Conservation (phyloP, 2,113 vertebrate species). For the Gulo gulo region DNA sequence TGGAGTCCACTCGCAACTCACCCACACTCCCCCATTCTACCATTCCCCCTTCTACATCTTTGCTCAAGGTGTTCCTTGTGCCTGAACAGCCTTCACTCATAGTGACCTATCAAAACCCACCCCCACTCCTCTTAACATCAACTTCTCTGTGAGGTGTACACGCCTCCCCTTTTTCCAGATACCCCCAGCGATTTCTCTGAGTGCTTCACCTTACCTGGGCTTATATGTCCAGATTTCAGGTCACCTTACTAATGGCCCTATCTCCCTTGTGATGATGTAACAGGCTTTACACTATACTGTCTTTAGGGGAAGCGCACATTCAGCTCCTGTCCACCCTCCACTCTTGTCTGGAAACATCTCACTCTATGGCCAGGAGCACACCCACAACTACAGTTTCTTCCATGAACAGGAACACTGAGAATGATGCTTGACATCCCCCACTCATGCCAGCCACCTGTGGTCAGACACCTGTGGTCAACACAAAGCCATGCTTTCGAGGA, state of each 20-base stretch:
- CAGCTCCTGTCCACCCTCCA: not conserved
- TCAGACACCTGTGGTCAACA: not conserved
- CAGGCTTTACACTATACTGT: too few relatives aligned
- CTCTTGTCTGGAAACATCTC: not conserved
- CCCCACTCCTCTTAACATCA: not conserved
- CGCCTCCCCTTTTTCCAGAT: not conserved
- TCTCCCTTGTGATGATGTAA: not conserved
- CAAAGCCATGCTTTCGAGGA: not conserved
- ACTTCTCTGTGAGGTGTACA: not conserved
- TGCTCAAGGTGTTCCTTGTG: not conserved
- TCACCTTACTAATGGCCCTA: not conserved
- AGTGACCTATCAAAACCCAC: not conserved
- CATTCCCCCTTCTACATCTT: not conserved
- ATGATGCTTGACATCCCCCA: not conserved
- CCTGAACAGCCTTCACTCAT: not conserved
- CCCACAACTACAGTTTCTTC: not conserved
- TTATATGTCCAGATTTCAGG: not conserved
- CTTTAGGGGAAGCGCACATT: not conserved
- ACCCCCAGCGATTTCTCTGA: accelerated
- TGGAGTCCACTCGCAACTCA: not conserved
- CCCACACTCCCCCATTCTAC: not conserved
- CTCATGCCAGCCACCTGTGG: not conserved
- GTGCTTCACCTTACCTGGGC: accelerated
- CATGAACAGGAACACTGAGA: not conserved
- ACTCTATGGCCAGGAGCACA: not conserved